These are phyloP conservation scores for Gandaritis pyraliata DNA, from an alignment of 2,888 invertebrate genomes.

Conservation along the genomic window DNA sequence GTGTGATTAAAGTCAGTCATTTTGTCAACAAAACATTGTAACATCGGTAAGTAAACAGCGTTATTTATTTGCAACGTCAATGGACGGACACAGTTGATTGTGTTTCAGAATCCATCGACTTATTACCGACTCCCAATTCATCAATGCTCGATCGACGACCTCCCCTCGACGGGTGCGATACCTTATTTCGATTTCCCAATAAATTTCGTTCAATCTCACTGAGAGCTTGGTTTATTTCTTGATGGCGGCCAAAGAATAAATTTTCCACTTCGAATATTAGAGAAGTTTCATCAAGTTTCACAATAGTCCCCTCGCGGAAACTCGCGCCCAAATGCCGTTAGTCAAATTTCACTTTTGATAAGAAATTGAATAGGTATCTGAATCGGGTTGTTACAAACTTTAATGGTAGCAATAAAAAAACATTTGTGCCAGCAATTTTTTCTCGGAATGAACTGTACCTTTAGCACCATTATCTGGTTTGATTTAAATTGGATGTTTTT, in stretches of 20 bases:
- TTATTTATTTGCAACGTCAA: slow-evolving; percentile 34
- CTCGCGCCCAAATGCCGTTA: slow-evolving; percentile 70
- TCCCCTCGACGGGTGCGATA: slow-evolving; percentile 49
- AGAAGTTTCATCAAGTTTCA: slow-evolving; percentile 72
- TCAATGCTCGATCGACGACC: slow-evolving; percentile 58
- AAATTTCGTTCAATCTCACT: slow-evolving; percentile 68
- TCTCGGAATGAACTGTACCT: slow-evolving; percentile 25
- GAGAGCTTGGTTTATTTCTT: slow-evolving; percentile 67
- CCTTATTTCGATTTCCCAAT: slow-evolving; percentile 64
- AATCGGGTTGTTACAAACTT: slow-evolving; percentile 64
- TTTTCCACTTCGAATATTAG: slow-evolving; percentile 75
- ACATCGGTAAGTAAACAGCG: slow-evolving; percentile 22
- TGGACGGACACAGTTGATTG: slow-evolving; percentile 38
- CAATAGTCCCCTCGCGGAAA: slow-evolving; percentile 73
- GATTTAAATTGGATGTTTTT: too few species aligned
- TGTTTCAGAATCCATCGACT: slow-evolving; percentile 42
- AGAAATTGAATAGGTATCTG: slow-evolving; percentile 73
- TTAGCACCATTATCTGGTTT: neutral
- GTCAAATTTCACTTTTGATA: slow-evolving; percentile 77
- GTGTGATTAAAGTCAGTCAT: neutral
- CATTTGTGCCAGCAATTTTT: slow-evolving; percentile 40
- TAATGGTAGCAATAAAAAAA: slow-evolving; percentile 58
- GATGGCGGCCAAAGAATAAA: slow-evolving; percentile 71
- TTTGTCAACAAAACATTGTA: neutral
- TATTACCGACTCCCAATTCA: slow-evolving; percentile 48